A percentile compares a stretch with the other conserved stretches of the same genome.
These are phyloP conservation scores for Habroteleia sp. DNA, from an alignment of 2,888 invertebrate species.

Conservation along the genomic window DNA sequence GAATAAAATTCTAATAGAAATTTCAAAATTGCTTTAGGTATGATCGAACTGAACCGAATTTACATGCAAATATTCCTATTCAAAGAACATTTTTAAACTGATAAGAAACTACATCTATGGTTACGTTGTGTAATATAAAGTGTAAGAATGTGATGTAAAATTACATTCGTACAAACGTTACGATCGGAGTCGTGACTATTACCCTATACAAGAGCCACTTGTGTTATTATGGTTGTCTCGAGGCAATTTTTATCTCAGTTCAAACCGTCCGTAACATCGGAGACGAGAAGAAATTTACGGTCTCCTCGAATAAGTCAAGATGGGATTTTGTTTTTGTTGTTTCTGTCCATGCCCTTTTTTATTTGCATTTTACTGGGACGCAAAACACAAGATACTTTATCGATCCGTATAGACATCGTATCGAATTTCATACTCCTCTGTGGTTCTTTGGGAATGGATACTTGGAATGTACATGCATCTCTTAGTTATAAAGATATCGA, in stretches of 20 bases:
- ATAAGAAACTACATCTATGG: constrained; percentile 31
- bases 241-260: constrained; percentile 47
- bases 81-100: constrained; percentile 10
- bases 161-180: constrained; percentile 44
- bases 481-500: constrained; percentile 60
- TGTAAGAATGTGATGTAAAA: constrained; percentile 38
- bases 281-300: constrained; percentile 59
- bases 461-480: constrained; percentile 65
- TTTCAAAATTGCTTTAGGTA: background rate
- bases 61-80: constrained; percentile 34
- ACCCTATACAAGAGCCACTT: constrained; percentile 48
- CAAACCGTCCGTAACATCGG: constrained; percentile 45
- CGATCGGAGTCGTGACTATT: constrained; percentile 44
- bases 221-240: constrained; percentile 52
- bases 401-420: constrained; percentile 71
- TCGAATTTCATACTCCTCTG: constrained; percentile 77
- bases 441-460: constrained; percentile 78
- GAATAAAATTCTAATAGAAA: constrained; percentile 36
- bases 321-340: constrained; percentile 52
- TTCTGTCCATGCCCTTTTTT: constrained; percentile 23
- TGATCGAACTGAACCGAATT: constrained; percentile 20
- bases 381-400: constrained; percentile 66
- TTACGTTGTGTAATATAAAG: constrained; percentile 29
- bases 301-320: constrained; percentile 57
- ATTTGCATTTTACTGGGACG: constrained; percentile 44